Conservation (phyloP, 2,888 invertebrate species). For the Drosophila phalerata region DNA sequence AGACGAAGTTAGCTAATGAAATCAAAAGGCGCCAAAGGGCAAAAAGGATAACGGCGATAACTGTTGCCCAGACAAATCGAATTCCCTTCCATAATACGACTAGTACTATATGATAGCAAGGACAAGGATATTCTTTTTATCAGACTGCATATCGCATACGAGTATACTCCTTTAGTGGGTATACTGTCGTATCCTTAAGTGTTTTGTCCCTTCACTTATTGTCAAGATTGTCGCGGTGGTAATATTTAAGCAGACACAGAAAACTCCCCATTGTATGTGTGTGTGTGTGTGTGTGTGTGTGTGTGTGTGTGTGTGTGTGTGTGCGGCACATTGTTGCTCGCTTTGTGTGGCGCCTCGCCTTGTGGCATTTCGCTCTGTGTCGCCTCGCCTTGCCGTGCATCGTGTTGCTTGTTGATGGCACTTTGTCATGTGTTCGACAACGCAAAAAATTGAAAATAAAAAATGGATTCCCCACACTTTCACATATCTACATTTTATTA, state of each 20-base stretch:
- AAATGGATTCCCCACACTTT: constrained; percentile 55
- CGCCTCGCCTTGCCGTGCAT: constrained; percentile 7
- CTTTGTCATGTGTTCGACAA: constrained; percentile 77
- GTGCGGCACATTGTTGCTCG: constrained; percentile 42
- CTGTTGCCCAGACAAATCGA: constrained; percentile 18
- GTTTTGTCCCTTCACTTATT: constrained; percentile 39
- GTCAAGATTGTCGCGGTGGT: constrained; percentile 40
- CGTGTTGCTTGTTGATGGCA: constrained; percentile 60
- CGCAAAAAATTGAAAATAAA: constrained; percentile 78
- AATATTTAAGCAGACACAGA: constrained; percentile 60
- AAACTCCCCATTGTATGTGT: background rate
- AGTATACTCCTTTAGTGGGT: background rate
- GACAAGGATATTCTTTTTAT: constrained; percentile 13
- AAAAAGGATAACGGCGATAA: constrained; percentile 16
- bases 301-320: constrained; percentile 8
- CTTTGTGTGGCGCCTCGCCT: constrained; percentile 30
- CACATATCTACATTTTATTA: constrained; percentile 32
- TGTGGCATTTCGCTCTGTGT: constrained; percentile 9
- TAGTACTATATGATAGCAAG: constrained; percentile 7
- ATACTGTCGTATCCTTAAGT: constrained; percentile 29
- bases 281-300: constrained; percentile 19
- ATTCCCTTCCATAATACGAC: constrained; percentile 6
- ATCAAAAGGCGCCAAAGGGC: constrained; percentile 25
- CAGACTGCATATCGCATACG: constrained; percentile 31
- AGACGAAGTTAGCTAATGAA: constrained; percentile 24